Evolutionary conservation across 2,888 invertebrate species (phyloP).

Genomic region (Hirtodrosophila alboralis): DNA sequence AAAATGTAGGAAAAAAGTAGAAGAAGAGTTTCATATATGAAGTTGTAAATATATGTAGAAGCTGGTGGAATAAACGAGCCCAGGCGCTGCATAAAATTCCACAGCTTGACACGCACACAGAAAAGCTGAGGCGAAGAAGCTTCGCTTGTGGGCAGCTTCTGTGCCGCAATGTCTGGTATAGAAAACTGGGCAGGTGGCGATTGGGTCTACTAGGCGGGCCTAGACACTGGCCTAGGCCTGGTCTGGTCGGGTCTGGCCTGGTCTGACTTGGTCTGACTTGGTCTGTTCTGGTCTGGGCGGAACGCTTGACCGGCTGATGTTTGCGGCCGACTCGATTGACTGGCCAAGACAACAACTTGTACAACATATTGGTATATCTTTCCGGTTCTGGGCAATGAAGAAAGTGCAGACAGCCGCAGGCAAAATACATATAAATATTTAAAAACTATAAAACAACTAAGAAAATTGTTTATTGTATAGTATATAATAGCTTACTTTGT

Average conservation of each 20-base stretch:
- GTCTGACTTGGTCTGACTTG: constrained; percentile 1
- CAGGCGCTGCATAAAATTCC: constrained; percentile 75
- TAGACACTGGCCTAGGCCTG: constrained; percentile 4
- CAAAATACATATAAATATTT: constrained; percentile 18
- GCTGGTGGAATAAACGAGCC: constrained; percentile 63
- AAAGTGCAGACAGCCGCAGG: constrained; percentile 47
- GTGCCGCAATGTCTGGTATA: constrained; percentile 72
- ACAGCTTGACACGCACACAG: constrained; percentile 67
- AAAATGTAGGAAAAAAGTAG: constrained; percentile 10
- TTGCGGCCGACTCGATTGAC: constrained; percentile 63
- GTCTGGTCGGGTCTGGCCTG: constrained; percentile 12
- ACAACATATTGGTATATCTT: constrained; percentile 45
- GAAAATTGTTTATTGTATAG: no score
- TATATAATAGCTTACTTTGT: background rate
- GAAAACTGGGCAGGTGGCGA: constrained; percentile 57
- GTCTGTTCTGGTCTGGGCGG: constrained; percentile 43
- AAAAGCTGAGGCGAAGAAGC: background rate
- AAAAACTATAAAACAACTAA: constrained; percentile 9
- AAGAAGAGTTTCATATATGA: constrained; percentile 59
- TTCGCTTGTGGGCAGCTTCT: constrained; percentile 55
- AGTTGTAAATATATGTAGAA: constrained; percentile 68
- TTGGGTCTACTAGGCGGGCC: constrained; percentile 21
- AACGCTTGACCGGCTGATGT: constrained; percentile 66
- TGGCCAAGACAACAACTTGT: constrained; percentile 51
- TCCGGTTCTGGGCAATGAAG: constrained; percentile 48